Conservation (phyloP, 2,797 vertebrate genomes). For the Lerista edwardsae region DNA sequence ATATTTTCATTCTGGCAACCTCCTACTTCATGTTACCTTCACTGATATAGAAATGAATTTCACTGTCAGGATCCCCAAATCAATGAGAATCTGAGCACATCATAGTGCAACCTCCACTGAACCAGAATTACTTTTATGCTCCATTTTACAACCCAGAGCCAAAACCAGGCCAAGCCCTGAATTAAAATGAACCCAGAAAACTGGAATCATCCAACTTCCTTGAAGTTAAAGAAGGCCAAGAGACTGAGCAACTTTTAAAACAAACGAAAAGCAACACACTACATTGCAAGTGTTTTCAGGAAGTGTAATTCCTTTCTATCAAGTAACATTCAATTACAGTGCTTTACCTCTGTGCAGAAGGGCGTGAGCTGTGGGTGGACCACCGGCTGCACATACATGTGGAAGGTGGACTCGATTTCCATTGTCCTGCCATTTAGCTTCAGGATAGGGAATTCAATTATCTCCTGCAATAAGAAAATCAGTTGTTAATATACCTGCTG, state of each 20-base stretch:
- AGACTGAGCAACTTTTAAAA: conserved; percentile 14
- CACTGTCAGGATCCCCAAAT: neutral
- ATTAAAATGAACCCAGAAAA: neutral
- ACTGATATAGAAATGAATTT: neutral
- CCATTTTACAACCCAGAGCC: neutral
- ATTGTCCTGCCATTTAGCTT: conserved; percentile 85
- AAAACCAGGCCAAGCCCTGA: neutral
- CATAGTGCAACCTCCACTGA: neutral
- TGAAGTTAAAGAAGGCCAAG: neutral
- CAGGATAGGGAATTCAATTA: conserved; percentile 86
- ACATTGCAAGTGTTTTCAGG: neutral
- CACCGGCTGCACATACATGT: conserved; percentile 86
- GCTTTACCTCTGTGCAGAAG: conserved; percentile 86
- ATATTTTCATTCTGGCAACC: neutral
- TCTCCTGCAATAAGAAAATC: conserved; percentile 78
- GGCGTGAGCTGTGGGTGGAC: conserved; percentile 85
- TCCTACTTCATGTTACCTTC: neutral
- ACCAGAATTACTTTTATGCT: neutral
- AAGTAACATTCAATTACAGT: conserved; percentile 28
- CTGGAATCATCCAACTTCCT: too few relatives aligned
- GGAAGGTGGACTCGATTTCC: conserved; percentile 86
- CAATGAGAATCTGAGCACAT: neutral
- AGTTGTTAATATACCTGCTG: conserved; percentile 52
- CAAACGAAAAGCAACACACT: rapidly evolving
- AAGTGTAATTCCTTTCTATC: neutral